Evolutionary conservation across 2,888 invertebrate species (phyloP).

Genomic region (Chymomyza fuscimana): DNA sequence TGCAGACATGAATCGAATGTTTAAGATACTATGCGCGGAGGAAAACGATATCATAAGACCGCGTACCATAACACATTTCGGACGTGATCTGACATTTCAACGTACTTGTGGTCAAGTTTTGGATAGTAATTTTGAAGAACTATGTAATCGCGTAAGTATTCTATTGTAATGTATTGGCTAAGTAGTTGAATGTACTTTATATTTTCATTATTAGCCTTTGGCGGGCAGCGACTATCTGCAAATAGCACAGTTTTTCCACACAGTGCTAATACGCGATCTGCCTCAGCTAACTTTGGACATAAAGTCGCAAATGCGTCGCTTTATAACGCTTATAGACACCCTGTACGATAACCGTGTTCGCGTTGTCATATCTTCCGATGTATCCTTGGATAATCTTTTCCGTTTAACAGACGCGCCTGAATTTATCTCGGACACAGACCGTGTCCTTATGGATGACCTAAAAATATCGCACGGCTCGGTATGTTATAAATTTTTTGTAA

Average conservation of each 20-base stretch:
- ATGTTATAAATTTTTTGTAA: conserved; percentile 68
- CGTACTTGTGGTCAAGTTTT: conserved; percentile 95
- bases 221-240: conserved; percentile 97
- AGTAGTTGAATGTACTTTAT: not conserved
- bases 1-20: conserved; percentile 86
- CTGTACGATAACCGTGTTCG: conserved; percentile 95
- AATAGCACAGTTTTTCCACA: conserved; percentile 95
- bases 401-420: conserved; percentile 64
- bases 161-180: not conserved
- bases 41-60: conserved; percentile 94
- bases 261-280: conserved; percentile 93
- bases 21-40: conserved; percentile 91
- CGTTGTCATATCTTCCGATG: conserved; percentile 92
- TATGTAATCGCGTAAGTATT: conserved; percentile 90
- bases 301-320: conserved; percentile 94
- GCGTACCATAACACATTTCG: conserved; percentile 92
- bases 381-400: conserved; percentile 88
- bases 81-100: conserved; percentile 91
- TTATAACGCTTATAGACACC: conserved; percentile 98
- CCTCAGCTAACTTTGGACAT: conserved; percentile 89
- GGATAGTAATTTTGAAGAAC: conserved; percentile 92
- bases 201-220: conserved; percentile 83
- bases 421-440: conserved; percentile 86
- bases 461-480: conserved; percentile 89
- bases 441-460: conserved; percentile 97